Base-by-base conservation (phyloP, 1,140 invertebrate genomes). In the Pachyrhynchus sulphureomaculatus region DNA sequence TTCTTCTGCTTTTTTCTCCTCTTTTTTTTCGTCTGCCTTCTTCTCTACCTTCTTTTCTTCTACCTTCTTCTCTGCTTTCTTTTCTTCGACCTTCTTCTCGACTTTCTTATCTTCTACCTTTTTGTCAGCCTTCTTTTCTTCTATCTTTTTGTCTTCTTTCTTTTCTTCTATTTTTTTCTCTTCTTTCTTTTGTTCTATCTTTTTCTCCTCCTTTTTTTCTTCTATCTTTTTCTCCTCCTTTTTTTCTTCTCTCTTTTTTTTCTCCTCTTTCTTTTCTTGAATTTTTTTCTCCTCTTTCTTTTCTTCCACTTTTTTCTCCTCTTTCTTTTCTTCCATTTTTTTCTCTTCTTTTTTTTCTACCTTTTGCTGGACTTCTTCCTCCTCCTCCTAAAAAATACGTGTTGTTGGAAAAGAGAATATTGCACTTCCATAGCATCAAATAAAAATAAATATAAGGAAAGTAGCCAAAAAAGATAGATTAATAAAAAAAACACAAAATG, bases 271-370 rank as follows among this genome's bases (percentile, higher is more conserved):
- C n/a, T n/a, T n/a, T n/a, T n/a, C n/a, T n/a, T n/a, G 76, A 29
- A 36, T 20, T 56, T 52, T 49, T 66, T 65, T 74, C 62, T 76
- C 75, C 20, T 73, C 68, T 47, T 78, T 71, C 47, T 77, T 78
- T 66, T 82, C 77, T 60, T 78, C 73, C 65, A 79, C 79, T 66
- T 76, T 77, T 48, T 81, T 74, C 60, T 81, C 73, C 36, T 78
- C 68, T 69, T 76, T 77, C 65, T 77, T 74, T 68, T 78, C 74
- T 68, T 78, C 75, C 71, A 67, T 60, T 57, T 73, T 72, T 55
- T 71, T 69, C 39, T 74, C 65, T 41, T 65, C 79, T 29, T 79
- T 78, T 39, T 75, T 73, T 69, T 75, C 70, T 2, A 74, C 74
- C 26, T 29, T 29, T 69, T 82, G 80, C 63, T 29, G 76, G 69